phyloP scores from a whole-genome alignment of 2,113 vertebrate species.

The Psilopogon haemacephalus region DNA sequence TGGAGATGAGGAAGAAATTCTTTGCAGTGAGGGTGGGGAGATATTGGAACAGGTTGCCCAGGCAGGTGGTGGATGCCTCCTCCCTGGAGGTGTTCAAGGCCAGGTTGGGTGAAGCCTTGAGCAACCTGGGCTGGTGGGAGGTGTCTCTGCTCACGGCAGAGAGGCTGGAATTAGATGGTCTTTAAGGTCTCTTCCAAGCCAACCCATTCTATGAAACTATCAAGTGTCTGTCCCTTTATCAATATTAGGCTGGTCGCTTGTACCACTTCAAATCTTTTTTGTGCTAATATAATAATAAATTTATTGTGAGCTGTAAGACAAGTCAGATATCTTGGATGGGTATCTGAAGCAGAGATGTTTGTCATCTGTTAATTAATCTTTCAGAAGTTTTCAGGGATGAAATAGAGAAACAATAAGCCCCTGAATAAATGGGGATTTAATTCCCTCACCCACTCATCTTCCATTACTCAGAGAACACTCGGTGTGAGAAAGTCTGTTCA shows the following conservation, averaged over 20 bases:
- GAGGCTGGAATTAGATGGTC: no score
- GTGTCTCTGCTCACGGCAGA: no score
- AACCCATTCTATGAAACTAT: no score
- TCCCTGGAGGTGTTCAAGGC: no score
- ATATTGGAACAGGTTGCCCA: no score
- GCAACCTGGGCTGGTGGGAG: no score
- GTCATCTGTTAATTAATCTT: constrained; percentile 35
- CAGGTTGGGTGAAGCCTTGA: no score
- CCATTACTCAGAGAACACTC: neutral
- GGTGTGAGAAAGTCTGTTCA: neutral
- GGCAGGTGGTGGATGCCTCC: no score
- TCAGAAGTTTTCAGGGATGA: neutral
- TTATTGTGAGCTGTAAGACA: neutral
- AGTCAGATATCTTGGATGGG: neutral
- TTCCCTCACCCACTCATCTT: constrained; percentile 35
- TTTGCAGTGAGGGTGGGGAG: no score
- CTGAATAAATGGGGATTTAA: constrained; percentile 34
- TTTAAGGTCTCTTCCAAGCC: no score
- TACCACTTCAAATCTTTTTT: neutral
- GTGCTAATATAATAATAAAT: neutral
- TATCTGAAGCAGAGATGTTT: neutral
- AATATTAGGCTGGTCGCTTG: neutral
- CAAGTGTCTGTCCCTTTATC: neutral
- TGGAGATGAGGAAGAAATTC: no score
- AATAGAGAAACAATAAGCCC: constrained; percentile 25